These are phyloP conservation scores for Remorina albescens DNA, from an alignment of 2,797 vertebrate species.

Conservation along the genomic window DNA sequence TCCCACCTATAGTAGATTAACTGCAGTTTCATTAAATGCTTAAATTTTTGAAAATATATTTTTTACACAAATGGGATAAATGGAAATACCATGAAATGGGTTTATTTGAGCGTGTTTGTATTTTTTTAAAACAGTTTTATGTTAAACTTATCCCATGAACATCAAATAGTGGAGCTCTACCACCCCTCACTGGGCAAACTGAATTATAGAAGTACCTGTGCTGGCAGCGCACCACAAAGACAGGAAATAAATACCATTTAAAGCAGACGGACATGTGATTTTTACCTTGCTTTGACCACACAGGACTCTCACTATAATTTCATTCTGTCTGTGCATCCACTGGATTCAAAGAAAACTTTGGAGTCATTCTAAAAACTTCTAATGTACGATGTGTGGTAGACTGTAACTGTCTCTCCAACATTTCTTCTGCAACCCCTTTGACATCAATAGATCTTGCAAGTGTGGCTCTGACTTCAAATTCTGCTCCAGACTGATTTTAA, in stretches of 20 bases:
- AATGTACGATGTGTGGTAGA: slow-evolving; percentile 6
- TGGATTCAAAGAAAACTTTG: not conserved
- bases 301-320: slow-evolving; percentile 27
- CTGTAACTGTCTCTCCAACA: not conserved
- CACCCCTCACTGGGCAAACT: slow-evolving; percentile 46
- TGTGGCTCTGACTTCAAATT: slow-evolving; percentile 5
- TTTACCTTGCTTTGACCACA: not conserved
- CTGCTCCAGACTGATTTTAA: slow-evolving; percentile 16
- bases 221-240: not conserved
- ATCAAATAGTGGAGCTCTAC: slow-evolving; percentile 32
- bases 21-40: not conserved
- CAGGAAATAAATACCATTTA: not conserved
- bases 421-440: not conserved
- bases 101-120: not conserved
- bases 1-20: not conserved
- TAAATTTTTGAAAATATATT: not conserved
- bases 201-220: slow-evolving; percentile 14
- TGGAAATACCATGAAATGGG: not conserved
- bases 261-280: not conserved
- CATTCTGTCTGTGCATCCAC: not conserved
- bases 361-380: not conserved
- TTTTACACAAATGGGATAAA: not conserved
- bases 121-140: not conserved
- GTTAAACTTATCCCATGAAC: not conserved
- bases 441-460: not conserved